Evolutionary conservation across 2,888 invertebrate species (phyloP).

Genomic region (Acleris holmiana): DNA sequence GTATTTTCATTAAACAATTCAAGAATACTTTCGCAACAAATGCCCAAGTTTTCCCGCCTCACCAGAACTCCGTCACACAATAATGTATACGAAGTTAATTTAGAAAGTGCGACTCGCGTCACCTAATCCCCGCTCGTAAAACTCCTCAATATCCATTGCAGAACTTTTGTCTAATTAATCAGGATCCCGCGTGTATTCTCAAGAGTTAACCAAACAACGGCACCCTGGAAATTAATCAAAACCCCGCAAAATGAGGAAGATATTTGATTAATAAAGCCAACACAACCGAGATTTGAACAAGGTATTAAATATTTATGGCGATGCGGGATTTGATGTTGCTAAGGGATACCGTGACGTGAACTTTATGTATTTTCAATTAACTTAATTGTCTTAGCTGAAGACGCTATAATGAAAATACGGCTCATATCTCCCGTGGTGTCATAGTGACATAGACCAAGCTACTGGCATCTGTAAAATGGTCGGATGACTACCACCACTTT

Average conservation of each 20-base stretch:
- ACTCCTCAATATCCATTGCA: constrained; percentile 35
- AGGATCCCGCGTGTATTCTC: constrained; percentile 40
- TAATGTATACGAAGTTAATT: background rate
- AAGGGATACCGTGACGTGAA: too few relatives aligned
- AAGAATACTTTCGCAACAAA: background rate
- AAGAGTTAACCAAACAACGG: constrained; percentile 39
- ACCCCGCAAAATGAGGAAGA: constrained; percentile 20
- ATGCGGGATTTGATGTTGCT: background rate
- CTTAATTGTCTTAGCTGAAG: too few relatives aligned
- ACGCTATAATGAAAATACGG: too few relatives aligned
- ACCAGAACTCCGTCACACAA: too few relatives aligned
- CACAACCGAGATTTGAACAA: constrained; percentile 25
- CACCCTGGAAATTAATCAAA: constrained; percentile 46
- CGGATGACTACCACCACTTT: too few relatives aligned
- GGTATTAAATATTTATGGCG: constrained; percentile 23
- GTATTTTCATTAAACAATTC: too few relatives aligned
- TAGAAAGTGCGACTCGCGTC: constrained; percentile 2
- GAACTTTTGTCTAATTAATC: constrained; percentile 47
- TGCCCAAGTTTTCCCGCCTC: background rate
- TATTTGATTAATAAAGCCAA: constrained; percentile 38
- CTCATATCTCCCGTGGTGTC: too few relatives aligned
- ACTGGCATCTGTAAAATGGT: too few relatives aligned
- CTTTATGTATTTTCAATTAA: too few relatives aligned
- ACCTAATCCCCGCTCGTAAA: constrained; percentile 24
- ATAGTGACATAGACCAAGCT: too few relatives aligned